Evolutionary conservation across 2,888 invertebrate genomes (phyloP), one percentile per base, ranked within the genome.

Genomic region (Pollenia labialis): DNA sequence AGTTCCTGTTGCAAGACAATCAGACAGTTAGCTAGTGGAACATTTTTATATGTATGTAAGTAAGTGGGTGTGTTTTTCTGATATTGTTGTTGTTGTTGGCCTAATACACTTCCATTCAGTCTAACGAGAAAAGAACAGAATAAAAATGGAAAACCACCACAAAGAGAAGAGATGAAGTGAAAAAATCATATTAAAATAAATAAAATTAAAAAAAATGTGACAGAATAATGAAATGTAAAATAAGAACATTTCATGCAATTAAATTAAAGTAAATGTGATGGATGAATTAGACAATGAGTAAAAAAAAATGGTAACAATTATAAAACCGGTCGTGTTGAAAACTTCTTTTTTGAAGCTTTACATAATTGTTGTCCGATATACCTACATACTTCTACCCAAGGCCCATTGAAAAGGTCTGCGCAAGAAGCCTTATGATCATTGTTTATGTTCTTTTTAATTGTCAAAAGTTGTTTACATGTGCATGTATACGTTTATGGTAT

Each of bases 1-100:
- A 75, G 81, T 85, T 85, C 85, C 85, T 85, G 81, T 44, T 76
- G 72, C 77, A 77, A 71, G 72, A 77, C 44, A 77, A 64, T 46
- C 58, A 66, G 50, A 77, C 71, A 52, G 42, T 14, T 42, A 52
- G 6, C 3, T 42, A 58, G 9, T 16, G 16, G 12, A 40, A 14
- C 48, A 68, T 16, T 66, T 54, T 18, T 76, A 11, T 58, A 18
- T 18, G 18, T 23, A 23, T 23, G 2, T 23, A 23, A 2, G 2
- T 23, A 50, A 74, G 74, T 60, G 32, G 16, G 16, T 54, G 40
- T 50, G 32, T 12, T 58, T 9, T 48, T 52, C 3, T 42, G 16
- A 40, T n/a, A 23, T 9, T 69, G 52, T 42, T 54, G 11, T 42
- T 54, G 11, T 14, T 40, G 32, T 32, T 56, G 23, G 56, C 23